Evolutionary conservation across 2,113 vertebrate species (phyloP).

Genomic region (Corythornis cristatus): DNA sequence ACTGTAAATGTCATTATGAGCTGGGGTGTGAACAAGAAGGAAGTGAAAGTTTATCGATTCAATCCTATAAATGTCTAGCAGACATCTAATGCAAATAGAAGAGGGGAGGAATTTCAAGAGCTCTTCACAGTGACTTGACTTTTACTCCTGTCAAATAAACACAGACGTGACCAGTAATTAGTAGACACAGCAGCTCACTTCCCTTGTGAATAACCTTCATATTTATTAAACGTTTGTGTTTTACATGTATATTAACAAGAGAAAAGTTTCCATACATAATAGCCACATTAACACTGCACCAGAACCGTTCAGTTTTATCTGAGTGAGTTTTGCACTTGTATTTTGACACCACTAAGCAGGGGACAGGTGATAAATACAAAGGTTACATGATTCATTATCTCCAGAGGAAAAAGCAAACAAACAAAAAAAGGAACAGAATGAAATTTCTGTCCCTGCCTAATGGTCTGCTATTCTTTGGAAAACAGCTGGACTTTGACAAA

Average conservation of each 20-base stretch:
- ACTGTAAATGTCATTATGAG: constrained; percentile 50
- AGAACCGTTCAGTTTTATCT: neutral
- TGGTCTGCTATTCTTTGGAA: neutral
- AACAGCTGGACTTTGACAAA: neutral
- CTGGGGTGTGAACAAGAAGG: constrained; percentile 4
- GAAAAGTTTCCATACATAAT: neutral
- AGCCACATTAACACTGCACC: neutral
- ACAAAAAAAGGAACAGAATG: neutral
- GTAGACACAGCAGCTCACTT: neutral
- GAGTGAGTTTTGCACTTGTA: neutral
- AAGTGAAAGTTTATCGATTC: constrained; percentile 2
- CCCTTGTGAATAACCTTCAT: neutral
- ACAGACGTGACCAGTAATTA: neutral
- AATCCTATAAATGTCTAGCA: neutral
- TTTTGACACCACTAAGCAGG: neutral
- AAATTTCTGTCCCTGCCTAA: neutral
- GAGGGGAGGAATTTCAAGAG: neutral
- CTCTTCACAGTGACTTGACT: neutral
- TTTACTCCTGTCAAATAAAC: neutral
- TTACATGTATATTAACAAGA: neutral
- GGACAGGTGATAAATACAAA: neutral
- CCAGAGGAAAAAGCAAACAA: neutral
- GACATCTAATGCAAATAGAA: neutral
- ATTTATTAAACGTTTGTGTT: neutral
- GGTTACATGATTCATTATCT: neutral